Percentiles rank a stretch among this genome's conserved stretches.
Conservation (phyloP, 92 coral and sea anemone genomes). For the Porites lobata region DNA sequence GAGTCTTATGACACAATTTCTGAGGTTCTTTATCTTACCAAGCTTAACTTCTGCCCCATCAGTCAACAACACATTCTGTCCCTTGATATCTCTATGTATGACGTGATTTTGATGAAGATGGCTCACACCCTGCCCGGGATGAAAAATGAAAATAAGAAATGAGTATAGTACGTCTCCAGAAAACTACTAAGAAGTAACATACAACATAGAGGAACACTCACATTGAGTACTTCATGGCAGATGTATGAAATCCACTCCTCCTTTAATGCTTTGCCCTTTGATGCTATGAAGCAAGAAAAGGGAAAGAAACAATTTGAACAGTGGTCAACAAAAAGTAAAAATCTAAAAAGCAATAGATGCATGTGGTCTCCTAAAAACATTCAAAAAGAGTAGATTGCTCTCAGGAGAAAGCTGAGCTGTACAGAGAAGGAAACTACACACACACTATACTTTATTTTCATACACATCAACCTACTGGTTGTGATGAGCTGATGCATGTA, state of each 20-base stretch:
- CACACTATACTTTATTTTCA: too few relatives aligned
- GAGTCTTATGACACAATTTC: not conserved
- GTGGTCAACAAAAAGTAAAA: not conserved
- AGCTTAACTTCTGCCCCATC: constrained; percentile 98
- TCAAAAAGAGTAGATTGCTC: not conserved
- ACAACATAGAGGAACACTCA: constrained; percentile 46
- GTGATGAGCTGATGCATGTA: too few relatives aligned
- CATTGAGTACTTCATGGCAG: constrained; percentile 96
- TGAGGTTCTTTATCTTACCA: constrained; percentile 68
- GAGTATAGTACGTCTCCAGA: not conserved
- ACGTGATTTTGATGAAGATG: constrained; percentile 97
- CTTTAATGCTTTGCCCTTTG: constrained; percentile 93
- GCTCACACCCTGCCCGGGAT: constrained; percentile 88
- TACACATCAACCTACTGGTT: too few relatives aligned
- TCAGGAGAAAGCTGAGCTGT: too few relatives aligned
- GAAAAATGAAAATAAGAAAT: not conserved
- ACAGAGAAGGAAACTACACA: too few relatives aligned
- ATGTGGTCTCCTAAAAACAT: not conserved
- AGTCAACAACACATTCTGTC: constrained; percentile 97
- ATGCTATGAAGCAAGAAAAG: constrained; percentile 59
- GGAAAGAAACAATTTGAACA: not conserved
- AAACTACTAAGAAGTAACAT: not conserved
- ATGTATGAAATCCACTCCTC: constrained; percentile 99
- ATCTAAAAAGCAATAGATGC: not conserved
- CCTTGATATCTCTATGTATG: constrained; percentile 98